Base-by-base conservation (phyloP, 1,140 invertebrate genomes). In the Drosophila parvula region DNA sequence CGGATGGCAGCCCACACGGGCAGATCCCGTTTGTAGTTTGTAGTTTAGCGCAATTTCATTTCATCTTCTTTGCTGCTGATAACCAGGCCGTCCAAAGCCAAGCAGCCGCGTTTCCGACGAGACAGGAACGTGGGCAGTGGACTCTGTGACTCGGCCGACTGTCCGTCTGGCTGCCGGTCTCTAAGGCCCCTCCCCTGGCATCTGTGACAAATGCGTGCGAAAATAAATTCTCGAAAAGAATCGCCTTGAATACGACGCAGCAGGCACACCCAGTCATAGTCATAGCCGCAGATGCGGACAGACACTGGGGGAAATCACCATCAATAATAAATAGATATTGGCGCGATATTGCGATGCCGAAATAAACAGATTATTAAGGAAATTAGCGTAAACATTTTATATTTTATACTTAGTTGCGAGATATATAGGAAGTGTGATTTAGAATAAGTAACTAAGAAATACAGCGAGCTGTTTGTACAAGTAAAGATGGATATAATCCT, bases 21-120 rank as follows among this genome's bases (percentile, higher is more conserved):
- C 60, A 74, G 79, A 80, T 89, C 83, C 89, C 76, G 84, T 89
- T 86, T 79, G 76, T 86, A 79, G 84, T 88, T 86, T 79, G 79
- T 86, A 82, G 83, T 86, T 81, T 88, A 88, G 83, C 82, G 88
- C 79, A 86, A 88, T 85, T 78, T 86, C 73, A 79, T 79, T 79
- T 83, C 83, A 79, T 83, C 83, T 88, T 89, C 60, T n/a, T n/a
- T n/a, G 53, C 64, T 70, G 76, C 76, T 88, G 76, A 82, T 79
- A 88, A 88, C 68, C 50, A 1, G 45, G 56, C 51, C 63, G 67
- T 68, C 55, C 62, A 38, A 53, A 53, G 51, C 51, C 51, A 56
- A 60, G 57, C 63, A 78, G 74, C 74, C 62, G 50, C 63, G 73
- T 47, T 48, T 77, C 43, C 57, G 69, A 57, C 63, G 44, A 47